Evolutionary conservation across 2,797 vertebrate species (phyloP).

Genomic region (Parambassis ranga): DNA sequence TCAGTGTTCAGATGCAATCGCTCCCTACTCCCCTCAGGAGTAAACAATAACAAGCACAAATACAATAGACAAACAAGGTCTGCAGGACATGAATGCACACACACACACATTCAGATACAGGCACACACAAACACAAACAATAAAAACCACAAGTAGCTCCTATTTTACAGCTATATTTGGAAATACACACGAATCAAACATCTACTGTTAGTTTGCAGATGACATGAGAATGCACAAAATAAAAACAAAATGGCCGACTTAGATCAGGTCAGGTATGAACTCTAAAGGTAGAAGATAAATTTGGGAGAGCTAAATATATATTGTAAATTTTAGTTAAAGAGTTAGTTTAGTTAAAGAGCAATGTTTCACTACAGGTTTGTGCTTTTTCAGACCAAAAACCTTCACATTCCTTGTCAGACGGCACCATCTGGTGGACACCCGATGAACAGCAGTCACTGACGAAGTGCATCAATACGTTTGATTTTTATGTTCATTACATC

Average conservation of each 20-base stretch:
- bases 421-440: constrained; percentile 57
- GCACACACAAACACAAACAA: constrained; percentile 6
- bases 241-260: not conserved
- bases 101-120: constrained; percentile 6
- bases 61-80: constrained; percentile 82
- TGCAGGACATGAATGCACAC: constrained; percentile 67
- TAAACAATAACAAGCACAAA: constrained; percentile 82
- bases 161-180: not conserved
- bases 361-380: not conserved
- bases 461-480: too few species aligned
- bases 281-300: not conserved
- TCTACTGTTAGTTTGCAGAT: not conserved
- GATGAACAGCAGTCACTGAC: constrained; percentile 21
- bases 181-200: not conserved
- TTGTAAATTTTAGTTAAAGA: too few species aligned
- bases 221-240: not conserved
- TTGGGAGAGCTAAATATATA: not conserved
- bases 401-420: constrained; percentile 52
- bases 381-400: not conserved
- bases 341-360: too few species aligned
- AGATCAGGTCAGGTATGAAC: constrained; percentile 1
- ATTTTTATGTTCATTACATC: too few species aligned
- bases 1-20: constrained; percentile 85
- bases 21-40: constrained; percentile 78
- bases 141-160: constrained; percentile 21